A percentile compares a stretch with the other conserved stretches of the same genome.
Evolutionary conservation across 2,888 invertebrate genomes (phyloP).

Genomic region (Acrocyrtus sp.): DNA sequence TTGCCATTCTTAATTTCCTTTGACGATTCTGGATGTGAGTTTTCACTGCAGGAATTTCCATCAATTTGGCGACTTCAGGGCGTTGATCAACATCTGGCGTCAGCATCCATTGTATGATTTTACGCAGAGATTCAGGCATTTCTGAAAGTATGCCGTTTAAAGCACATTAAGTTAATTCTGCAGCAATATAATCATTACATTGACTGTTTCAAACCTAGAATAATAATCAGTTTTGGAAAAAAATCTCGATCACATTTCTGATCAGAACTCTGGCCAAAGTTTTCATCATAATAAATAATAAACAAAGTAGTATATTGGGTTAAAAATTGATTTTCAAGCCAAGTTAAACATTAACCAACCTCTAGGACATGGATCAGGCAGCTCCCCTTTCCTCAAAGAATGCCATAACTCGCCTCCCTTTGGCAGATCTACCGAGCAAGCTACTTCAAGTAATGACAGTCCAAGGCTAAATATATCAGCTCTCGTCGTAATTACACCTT

Average conservation of each 20-base stretch:
- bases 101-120: slow-evolving; percentile 72
- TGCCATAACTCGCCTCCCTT: slow-evolving; percentile 78
- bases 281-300: slow-evolving; percentile 29
- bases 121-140: slow-evolving; percentile 69
- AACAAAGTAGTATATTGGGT: neutral
- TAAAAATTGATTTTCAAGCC: slow-evolving; percentile 3
- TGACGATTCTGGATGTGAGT: slow-evolving; percentile 53
- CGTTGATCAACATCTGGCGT: slow-evolving; percentile 69
- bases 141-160: slow-evolving; percentile 62
- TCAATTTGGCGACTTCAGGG: slow-evolving; percentile 70
- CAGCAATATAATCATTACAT: neutral
- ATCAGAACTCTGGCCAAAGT: slow-evolving; percentile 40
- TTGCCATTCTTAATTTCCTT: slow-evolving; percentile 51
- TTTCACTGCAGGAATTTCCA: slow-evolving; percentile 67
- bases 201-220: no score
- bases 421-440: slow-evolving; percentile 77
- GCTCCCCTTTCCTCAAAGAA: slow-evolving; percentile 70
- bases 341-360: slow-evolving; percentile 64
- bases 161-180: neutral
- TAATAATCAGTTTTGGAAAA: slow-evolving; percentile 2
- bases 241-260: slow-evolving; percentile 8
- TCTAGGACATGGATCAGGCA: slow-evolving; percentile 69
- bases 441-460: slow-evolving; percentile 77
- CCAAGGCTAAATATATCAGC: slow-evolving; percentile 82
- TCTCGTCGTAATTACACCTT: slow-evolving; percentile 74